Evolutionary conservation across 2,113 vertebrate species (phyloP).

Genomic region (Otis tarda): DNA sequence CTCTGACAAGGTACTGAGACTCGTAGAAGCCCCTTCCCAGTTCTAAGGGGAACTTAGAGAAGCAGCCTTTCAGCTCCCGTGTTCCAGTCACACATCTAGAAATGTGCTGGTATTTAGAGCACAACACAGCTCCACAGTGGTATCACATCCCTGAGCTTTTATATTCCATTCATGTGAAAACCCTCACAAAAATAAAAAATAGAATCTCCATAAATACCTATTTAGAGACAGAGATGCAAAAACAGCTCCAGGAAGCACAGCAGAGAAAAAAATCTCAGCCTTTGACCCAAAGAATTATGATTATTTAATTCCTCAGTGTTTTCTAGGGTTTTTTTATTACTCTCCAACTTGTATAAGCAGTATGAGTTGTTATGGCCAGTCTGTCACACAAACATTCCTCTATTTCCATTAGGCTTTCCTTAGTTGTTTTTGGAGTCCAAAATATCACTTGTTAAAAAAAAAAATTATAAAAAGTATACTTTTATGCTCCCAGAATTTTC

Average conservation of each 20-base stretch:
- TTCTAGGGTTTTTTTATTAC: not conserved
- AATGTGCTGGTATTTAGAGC: not conserved
- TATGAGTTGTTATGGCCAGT: not conserved
- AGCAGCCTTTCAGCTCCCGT: not conserved
- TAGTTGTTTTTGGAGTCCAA: not conserved
- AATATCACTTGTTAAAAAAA: not conserved
- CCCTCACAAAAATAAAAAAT: not conserved
- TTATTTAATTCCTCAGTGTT: not conserved
- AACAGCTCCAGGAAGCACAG: not conserved
- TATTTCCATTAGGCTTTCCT: not conserved
- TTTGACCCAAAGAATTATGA: not conserved
- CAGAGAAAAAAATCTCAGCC: not conserved
- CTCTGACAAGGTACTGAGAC: not conserved
- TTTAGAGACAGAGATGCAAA: not conserved
- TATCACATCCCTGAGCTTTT: not conserved
- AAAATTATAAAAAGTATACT: not conserved
- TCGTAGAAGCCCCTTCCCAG: fast-evolving
- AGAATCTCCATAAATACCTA: not conserved
- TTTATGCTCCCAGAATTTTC: not conserved
- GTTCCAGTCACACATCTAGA: not conserved
- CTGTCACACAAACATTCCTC: not conserved
- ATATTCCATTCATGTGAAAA: not conserved
- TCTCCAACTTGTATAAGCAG: not conserved
- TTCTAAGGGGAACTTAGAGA: not conserved
- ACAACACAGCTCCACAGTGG: not conserved